Conservation (phyloP, 2,113 vertebrate genomes). For the Leptobrachium leishanense region DNA sequence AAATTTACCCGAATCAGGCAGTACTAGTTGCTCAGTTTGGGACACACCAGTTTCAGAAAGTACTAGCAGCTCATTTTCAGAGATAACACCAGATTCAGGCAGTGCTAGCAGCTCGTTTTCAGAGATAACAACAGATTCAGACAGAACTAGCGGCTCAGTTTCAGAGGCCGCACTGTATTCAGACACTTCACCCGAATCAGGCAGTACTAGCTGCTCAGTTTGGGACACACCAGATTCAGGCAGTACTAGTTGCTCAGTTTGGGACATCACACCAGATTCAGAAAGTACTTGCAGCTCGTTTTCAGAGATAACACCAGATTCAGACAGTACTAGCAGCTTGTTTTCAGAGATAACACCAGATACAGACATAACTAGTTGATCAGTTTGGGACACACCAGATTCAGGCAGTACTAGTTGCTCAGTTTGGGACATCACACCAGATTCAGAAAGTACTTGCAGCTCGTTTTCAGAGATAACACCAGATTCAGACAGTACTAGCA, state of each 20-base stretch:
- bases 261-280: too few species aligned
- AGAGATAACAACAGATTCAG: background rate
- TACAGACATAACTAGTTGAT: too few species aligned
- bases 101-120: background rate
- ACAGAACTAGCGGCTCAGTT: background rate
- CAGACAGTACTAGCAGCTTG: background rate
- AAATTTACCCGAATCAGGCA: background rate
- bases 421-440: too few species aligned
- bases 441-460: too few species aligned
- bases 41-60: background rate
- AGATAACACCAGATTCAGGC: background rate
- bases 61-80: background rate
- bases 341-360: too few species aligned
- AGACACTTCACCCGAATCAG: background rate
- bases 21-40: too few species aligned
- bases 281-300: too few species aligned
- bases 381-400: too few species aligned
- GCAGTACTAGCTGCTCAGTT: background rate
- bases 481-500: background rate
- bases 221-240: background rate
- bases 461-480: too few species aligned
- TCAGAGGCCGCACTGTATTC: too few species aligned
- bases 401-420: background rate
- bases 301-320: background rate
- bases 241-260: too few species aligned